phyloP scores from a whole-genome alignment of 2,113 vertebrate genomes.

The Fregetta grallaria region DNA sequence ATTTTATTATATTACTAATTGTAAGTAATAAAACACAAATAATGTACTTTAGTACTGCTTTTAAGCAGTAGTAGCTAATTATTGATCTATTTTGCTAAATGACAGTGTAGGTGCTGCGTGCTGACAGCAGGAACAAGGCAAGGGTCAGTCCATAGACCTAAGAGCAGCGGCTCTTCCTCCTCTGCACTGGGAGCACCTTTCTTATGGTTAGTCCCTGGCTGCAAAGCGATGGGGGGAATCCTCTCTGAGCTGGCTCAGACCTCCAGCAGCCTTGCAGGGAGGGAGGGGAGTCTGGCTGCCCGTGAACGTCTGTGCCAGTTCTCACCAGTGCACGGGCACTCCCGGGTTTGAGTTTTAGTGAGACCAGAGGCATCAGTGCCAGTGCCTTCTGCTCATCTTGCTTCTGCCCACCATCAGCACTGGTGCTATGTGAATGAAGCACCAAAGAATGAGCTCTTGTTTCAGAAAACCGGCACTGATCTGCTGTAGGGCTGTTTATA shows the following conservation, averaged over 20 bases:
- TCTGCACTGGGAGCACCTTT: not conserved
- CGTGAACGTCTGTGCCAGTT: not conserved
- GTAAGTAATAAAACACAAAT: not conserved
- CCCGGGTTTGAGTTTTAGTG: not conserved
- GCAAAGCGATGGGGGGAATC: not conserved
- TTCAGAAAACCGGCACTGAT: not conserved
- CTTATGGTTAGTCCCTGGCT: not conserved
- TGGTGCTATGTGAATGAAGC: fast-evolving
- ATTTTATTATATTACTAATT: not conserved
- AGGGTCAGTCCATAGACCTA: not conserved
- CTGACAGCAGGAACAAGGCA: not conserved
- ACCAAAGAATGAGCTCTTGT: not conserved
- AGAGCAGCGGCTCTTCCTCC: not conserved
- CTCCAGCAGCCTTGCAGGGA: not conserved
- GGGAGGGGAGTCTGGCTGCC: not conserved
- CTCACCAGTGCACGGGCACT: not conserved
- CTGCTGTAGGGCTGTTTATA: not conserved
- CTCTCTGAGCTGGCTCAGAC: not conserved
- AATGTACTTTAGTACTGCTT: not conserved
- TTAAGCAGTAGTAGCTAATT: not conserved
- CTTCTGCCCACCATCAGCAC: not conserved
- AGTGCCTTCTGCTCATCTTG: not conserved
- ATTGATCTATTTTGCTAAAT: not conserved
- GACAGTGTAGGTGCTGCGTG: not conserved
- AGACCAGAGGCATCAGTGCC: not conserved